Evolutionary conservation across 2,113 vertebrate genomes (phyloP).

Genomic region (Agapornis roseicollis): DNA sequence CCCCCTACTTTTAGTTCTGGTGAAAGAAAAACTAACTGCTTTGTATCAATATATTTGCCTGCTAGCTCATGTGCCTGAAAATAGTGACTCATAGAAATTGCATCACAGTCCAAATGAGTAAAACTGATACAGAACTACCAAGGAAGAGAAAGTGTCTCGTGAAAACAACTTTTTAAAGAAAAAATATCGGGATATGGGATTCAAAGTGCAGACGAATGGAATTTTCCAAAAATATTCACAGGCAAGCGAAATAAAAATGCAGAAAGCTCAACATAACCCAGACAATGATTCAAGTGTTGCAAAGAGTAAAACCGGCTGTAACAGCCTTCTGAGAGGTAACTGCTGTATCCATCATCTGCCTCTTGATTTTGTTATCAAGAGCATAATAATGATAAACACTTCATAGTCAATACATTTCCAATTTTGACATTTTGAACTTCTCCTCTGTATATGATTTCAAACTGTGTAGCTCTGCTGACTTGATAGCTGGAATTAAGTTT

Average conservation of each 20-base stretch:
- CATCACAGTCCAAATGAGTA: not conserved
- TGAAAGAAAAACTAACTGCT: not conserved
- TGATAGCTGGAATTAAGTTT: not conserved
- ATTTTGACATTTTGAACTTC: not conserved
- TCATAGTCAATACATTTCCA: not conserved
- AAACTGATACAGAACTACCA: not conserved
- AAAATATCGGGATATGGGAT: not conserved
- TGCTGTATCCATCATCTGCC: not conserved
- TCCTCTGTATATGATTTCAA: not conserved
- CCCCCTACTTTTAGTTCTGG: not conserved
- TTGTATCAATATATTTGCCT: not conserved
- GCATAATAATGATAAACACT: not conserved
- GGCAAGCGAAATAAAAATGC: not conserved
- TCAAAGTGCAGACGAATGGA: not conserved
- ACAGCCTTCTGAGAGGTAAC: not conserved
- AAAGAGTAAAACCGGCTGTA: not conserved
- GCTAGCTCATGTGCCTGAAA: not conserved
- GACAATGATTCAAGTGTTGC: not conserved
- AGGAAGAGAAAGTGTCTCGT: not conserved
- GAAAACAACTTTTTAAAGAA: not conserved
- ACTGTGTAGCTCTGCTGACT: not conserved
- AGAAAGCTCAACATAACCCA: not conserved
- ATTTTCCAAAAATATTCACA: not conserved
- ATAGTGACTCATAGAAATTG: not conserved
- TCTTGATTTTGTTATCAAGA: not conserved